phyloP scores from a whole-genome alignment of 2,797 vertebrate species.

The Molossus alvarezi region DNA sequence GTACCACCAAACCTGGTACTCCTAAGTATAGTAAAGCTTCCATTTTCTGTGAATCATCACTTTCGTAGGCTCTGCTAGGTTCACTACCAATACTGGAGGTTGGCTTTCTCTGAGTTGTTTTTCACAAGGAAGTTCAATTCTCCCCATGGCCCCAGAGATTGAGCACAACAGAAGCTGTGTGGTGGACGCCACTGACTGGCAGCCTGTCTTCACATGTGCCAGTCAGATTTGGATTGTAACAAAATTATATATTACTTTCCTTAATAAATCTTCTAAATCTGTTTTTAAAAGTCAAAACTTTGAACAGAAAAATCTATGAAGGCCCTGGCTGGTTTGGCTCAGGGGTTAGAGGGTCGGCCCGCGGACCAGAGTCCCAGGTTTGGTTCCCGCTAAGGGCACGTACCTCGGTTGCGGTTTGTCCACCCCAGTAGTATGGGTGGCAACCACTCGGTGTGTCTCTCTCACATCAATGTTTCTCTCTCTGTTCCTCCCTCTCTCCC shows the following conservation, averaged over 20 bases:
- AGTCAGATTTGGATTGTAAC: slow-evolving; percentile 14
- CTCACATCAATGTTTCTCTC: too few species aligned
- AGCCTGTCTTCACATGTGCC: not conserved
- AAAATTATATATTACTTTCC: slow-evolving; percentile 40
- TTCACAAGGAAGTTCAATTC: slow-evolving; percentile 26
- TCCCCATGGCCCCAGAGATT: not conserved
- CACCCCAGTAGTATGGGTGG: too few species aligned
- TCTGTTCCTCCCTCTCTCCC: too few species aligned
- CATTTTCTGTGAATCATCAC: not conserved
- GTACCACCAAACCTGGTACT: not conserved
- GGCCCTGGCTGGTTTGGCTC: too few species aligned
- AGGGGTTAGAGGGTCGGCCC: too few species aligned
- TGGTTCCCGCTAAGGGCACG: too few species aligned
- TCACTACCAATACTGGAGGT: not conserved
- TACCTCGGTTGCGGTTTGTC: too few species aligned
- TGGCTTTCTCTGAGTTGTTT: slow-evolving; percentile 17
- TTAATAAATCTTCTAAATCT: slow-evolving; percentile 15
- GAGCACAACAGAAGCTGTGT: not conserved
- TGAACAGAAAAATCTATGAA: slow-evolving; percentile 48
- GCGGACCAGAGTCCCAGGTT: too few species aligned
- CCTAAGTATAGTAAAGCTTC: not conserved
- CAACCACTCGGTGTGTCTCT: too few species aligned
- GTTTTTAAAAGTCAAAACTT: slow-evolving; percentile 60
- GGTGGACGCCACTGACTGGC: not conserved
- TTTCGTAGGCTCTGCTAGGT: not conserved